Base-by-base conservation (phyloP, 1,140 invertebrate genomes). In the Aethina tumida region DNA sequence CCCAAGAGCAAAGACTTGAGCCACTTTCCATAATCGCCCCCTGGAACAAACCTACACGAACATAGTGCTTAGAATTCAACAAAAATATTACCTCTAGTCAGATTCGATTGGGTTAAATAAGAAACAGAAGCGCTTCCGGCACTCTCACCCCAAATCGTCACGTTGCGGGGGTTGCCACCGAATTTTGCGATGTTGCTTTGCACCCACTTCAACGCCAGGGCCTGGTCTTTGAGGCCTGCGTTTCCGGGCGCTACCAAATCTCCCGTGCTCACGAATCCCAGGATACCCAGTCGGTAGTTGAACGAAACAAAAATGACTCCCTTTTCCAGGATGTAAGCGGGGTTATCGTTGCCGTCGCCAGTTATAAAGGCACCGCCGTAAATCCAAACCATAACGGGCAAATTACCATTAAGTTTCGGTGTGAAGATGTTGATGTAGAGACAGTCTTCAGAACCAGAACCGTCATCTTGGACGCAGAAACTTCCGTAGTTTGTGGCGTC, bases 81-180 rank as follows among this genome's bases (percentile, higher is more conserved):
- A n/a, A n/a, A n/a, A 19, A 3, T 12, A 8, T 28, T 28, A 45
- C 75, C 79, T 79, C 34, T 50, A 0, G 68, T 66, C 16, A 58
- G 73, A 18, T 76, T 75, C 3, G 79, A 81, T 0, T 82, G 54
- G 61, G 80, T 65, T 49, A 81, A 77, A 21, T 79, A 59, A 22
- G 69, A 62, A 0, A 73, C 68, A 17, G 75, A 74, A 45, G 70
- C 69, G 0, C 70, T 70, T 0, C 45, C 45, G 8, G 45, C 45
- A 18, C 45, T 47, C 13, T 47, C 35, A 0, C 45, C 45, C n/a
- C 37, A 27, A 4, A 47, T 10, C 5, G 37, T 43, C 12, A 47
- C 40, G 16, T 43, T 35, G 15, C 17, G 20, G 8, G 20, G 27
- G 25, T 47, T 20, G 5, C 45, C 45, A 16, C 45, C 45, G 21